These are phyloP conservation scores for Mormyrus hasselquistii DNA, from an alignment of 2,797 vertebrate genomes.

Conservation along the genomic window DNA sequence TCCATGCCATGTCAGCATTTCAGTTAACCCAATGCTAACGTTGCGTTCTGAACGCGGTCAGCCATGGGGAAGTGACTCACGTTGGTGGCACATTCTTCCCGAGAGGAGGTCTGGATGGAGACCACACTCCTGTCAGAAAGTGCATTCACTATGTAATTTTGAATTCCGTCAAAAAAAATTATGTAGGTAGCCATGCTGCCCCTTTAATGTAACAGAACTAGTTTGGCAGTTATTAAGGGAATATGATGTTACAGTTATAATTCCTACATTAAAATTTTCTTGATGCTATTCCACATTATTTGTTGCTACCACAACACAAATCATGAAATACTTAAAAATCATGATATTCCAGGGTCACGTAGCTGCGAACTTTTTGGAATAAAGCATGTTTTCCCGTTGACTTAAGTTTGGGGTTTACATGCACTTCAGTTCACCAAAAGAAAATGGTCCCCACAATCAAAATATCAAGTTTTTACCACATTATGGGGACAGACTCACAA, in stretches of 20 bases:
- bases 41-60: background rate
- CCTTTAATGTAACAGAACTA: background rate
- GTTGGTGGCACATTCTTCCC: conserved; percentile 5
- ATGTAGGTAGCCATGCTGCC: background rate
- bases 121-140: conserved; percentile 11
- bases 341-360: background rate
- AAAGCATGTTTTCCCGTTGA: background rate
- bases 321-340: background rate
- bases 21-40: background rate
- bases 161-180: background rate
- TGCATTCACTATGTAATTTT: background rate
- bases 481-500: background rate
- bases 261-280: background rate
- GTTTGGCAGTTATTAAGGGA: background rate
- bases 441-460: background rate
- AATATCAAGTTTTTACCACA: background rate
- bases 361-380: background rate
- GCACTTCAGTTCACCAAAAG: background rate
- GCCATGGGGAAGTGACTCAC: background rate
- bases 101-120: background rate
- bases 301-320: background rate
- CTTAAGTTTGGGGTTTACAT: background rate
- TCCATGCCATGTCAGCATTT: background rate
- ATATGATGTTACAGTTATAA: background rate
- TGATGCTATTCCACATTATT: background rate